Conservation (phyloP, 2,888 invertebrate species). For the Myopa testacea region DNA sequence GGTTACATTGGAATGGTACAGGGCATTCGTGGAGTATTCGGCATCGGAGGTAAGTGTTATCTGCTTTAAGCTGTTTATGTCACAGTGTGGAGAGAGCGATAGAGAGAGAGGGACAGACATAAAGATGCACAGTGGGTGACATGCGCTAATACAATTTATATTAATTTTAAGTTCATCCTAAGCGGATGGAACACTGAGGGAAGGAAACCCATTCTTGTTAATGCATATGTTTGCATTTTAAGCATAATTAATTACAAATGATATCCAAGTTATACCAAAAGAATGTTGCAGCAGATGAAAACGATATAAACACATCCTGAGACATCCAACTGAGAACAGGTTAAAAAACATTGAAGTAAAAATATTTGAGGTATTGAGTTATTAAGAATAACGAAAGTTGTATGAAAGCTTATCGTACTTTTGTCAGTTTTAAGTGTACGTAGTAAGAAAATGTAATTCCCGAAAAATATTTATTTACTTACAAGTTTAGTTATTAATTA, state of each 20-base stretch:
- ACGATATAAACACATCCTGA: background rate
- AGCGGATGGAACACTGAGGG: background rate
- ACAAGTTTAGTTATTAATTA: too few relatives aligned
- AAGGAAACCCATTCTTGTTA: background rate
- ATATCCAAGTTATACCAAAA: background rate
- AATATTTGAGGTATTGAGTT: too few relatives aligned
- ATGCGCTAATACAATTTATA: constrained; percentile 33
- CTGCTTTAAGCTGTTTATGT: constrained; percentile 40
- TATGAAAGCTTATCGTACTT: too few relatives aligned
- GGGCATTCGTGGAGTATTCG: background rate
- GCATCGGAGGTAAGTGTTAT: constrained; percentile 44
- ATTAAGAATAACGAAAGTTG: too few relatives aligned
- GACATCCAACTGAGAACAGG: background rate
- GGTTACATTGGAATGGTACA: background rate
- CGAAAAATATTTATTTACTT: too few relatives aligned
- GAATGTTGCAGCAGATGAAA: background rate
- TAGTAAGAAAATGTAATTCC: too few relatives aligned
- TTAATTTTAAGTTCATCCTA: constrained; percentile 19
- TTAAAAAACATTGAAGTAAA: background rate
- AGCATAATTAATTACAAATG: background rate
- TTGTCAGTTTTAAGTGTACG: too few relatives aligned
- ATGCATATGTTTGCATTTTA: constrained; percentile 5
- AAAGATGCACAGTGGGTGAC: constrained; percentile 22
- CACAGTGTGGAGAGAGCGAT: background rate
- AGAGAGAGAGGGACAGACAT: background rate